Percentiles rank a stretch among this genome's conserved stretches.
These are phyloP conservation scores for Apaloderma vittatum DNA, from an alignment of 2,113 vertebrate species.

Conservation along the genomic window DNA sequence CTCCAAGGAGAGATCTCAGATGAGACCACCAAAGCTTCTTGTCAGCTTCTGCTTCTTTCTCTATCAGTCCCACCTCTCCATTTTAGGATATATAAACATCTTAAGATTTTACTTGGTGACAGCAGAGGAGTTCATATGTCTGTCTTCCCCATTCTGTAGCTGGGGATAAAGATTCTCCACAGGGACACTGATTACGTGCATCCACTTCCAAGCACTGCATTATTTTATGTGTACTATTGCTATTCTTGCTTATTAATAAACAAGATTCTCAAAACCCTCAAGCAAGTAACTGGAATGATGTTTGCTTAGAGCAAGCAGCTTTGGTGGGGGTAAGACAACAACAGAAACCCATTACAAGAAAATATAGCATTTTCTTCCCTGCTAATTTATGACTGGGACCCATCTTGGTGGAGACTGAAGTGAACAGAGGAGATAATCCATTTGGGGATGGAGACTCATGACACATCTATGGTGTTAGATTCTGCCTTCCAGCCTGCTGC, in stretches of 20 bases:
- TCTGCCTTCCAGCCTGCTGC: neutral
- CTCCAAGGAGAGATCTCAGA: neutral
- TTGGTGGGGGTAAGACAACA: neutral
- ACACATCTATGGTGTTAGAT: neutral
- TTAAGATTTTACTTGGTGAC: neutral
- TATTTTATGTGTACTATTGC: neutral
- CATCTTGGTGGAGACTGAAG: neutral
- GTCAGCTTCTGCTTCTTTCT: neutral
- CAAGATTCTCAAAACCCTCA: neutral
- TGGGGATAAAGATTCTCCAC: neutral
- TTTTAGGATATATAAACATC: neutral
- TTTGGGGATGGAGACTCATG: neutral
- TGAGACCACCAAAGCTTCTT: neutral
- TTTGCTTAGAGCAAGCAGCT: neutral
- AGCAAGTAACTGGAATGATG: neutral
- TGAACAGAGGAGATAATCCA: neutral
- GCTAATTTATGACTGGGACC: neutral
- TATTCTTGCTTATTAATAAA: neutral
- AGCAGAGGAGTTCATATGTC: neutral
- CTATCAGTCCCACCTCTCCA: neutral
- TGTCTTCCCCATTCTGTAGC: neutral
- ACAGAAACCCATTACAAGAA: fast-evolving
- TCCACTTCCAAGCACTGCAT: neutral
- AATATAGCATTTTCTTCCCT: neutral
- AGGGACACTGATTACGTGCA: neutral